Evolutionary conservation across 2,797 vertebrate species (phyloP).

Genomic region (Acanthurus lineatus): DNA sequence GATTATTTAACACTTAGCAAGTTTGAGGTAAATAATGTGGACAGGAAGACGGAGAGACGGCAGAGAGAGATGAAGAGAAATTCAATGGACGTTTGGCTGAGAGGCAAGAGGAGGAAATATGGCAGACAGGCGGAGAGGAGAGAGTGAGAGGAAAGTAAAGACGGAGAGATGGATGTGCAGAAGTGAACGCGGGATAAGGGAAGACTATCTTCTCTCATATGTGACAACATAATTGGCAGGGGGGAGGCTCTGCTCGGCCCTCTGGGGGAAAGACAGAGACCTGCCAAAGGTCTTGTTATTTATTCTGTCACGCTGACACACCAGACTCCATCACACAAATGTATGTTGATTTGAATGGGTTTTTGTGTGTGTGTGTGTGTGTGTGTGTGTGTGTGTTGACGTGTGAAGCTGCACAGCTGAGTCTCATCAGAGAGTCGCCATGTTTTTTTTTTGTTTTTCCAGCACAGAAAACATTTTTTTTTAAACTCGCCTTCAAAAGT

Average conservation of each 20-base stretch:
- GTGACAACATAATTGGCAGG: slow-evolving; percentile 66
- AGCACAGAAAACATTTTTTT: background rate
- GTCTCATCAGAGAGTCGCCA: no score
- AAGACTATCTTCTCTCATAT: slow-evolving; percentile 50
- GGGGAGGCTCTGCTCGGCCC: slow-evolving; percentile 42
- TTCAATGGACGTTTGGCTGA: slow-evolving; percentile 12
- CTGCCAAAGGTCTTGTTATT: background rate
- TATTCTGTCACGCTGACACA: background rate
- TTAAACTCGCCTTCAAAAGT: background rate
- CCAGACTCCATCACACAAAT: background rate
- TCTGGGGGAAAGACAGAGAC: background rate
- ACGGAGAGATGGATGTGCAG: slow-evolving; percentile 1
- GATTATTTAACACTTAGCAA: background rate
- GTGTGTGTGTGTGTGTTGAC: background rate
- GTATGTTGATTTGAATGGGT: no score
- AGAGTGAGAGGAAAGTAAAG: background rate
- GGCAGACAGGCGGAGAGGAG: slow-evolving; percentile 6
- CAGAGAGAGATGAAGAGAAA: slow-evolving; percentile 22
- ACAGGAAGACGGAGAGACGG: slow-evolving; percentile 6
- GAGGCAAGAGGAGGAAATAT: slow-evolving; percentile 35
- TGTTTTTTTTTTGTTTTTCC: background rate
- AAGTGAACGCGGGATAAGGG: slow-evolving; percentile 57
- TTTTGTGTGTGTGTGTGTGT: no score
- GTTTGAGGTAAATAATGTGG: slow-evolving; percentile 25
- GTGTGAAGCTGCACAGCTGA: background rate